Base-by-base conservation (phyloP, 2,113 vertebrate species). In the Monopterus albus region DNA sequence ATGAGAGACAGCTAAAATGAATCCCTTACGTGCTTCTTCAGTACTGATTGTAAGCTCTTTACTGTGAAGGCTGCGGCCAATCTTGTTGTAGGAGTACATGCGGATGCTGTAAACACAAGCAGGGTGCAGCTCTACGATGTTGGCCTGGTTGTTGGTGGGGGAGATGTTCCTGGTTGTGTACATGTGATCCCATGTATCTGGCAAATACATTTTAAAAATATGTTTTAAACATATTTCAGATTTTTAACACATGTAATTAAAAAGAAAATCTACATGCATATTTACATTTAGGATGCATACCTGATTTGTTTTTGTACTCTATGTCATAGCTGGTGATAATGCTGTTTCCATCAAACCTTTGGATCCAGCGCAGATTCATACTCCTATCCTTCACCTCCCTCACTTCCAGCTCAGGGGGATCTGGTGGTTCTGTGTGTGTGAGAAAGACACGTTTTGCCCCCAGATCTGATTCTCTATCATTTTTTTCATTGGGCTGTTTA, bases 61-160 rank as follows among this genome's bases (percentile, higher is more conserved):
- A 93, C 98, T 99, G 0, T 97, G 95, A 77, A 97, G 95, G 17
- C 98, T 99, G 68, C 96, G 96, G 5, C 97, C 98, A 0, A 99
- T 99, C 91, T 98, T 99, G 92, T 99, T 99, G 92, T 96, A 98
- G 57, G 97, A 98, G 79, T 97, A 99, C 96, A 99, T 98, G 88
- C 97, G 96, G 79, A 99, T 98, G 91, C 97, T 98, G 91, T 99
- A 99, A 21, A 98, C 96, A 0, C 96, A 97, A 2, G 98, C 98
- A 0, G 98, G 97, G 85, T 99, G 98, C 55, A 99, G 74, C 89
- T 98, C 98, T 50, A 99, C 97, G 0, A 99, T 99, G 89, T 98
- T 99, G 0, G 98, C 98, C 88, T 99, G 97, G 93, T 99, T 98
- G 90, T 98, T 99, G 87, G 96, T 99, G 0, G 98, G 97, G 9